Conservation (phyloP, 2,797 vertebrate genomes). For the Ara ararauna region DNA sequence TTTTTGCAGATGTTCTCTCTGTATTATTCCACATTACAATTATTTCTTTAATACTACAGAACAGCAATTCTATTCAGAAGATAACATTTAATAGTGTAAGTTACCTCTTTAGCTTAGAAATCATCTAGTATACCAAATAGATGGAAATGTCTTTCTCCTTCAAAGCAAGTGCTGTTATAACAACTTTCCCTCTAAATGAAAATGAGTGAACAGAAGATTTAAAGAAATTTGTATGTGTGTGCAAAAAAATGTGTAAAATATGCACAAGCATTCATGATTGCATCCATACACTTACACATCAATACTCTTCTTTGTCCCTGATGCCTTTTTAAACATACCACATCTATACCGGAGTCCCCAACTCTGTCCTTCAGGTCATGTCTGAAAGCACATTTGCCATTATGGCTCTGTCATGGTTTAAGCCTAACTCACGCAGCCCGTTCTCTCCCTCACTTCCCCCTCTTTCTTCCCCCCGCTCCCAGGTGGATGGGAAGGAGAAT, state of each 20-base stretch:
- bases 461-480: no score
- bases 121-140: background rate
- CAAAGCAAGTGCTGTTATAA: background rate
- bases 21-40: background rate
- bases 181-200: background rate
- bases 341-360: background rate
- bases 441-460: no score
- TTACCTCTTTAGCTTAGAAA: background rate
- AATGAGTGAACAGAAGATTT: background rate
- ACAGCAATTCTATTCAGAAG: background rate
- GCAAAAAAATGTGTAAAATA: background rate
- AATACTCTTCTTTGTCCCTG: background rate
- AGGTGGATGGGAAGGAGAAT: no score
- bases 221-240: background rate
- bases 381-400: background rate
- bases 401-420: background rate
- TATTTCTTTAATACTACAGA: background rate
- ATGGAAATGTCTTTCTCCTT: background rate
- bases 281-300: background rate
- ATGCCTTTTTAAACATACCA: background rate
- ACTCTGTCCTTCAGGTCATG: background rate
- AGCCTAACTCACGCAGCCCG: no score
- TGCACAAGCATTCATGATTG: background rate
- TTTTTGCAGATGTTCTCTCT: slow-evolving; percentile 6
- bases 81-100: background rate